phyloP scores from a whole-genome alignment of 1,140 invertebrate genomes.

The Tetramorium alpestre region DNA sequence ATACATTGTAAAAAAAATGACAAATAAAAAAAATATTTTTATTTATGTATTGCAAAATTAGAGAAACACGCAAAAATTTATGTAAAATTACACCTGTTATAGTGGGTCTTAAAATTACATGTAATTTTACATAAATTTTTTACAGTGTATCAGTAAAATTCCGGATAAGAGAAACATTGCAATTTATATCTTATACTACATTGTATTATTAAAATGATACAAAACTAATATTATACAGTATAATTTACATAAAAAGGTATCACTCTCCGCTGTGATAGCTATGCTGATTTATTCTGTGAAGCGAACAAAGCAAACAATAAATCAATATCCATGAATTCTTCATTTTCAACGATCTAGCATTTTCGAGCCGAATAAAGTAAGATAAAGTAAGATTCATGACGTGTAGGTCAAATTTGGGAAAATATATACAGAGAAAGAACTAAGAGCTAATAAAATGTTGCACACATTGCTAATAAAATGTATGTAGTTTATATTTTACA shows the following conservation, averaged over 20 bases:
- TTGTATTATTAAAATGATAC: not conserved
- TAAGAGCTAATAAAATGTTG: too few species aligned
- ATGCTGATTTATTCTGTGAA: not conserved
- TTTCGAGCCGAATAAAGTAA: not conserved
- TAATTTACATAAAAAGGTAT: not conserved
- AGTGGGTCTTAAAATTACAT: too few species aligned
- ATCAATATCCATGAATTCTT: not conserved
- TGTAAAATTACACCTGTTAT: too few species aligned
- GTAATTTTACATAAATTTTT: too few species aligned
- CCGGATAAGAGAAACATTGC: not conserved
- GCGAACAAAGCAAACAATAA: not conserved
- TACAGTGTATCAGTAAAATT: not conserved
- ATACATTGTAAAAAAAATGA: too few species aligned
- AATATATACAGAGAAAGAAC: not conserved
- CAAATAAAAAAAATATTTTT: too few species aligned
- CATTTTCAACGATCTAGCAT: not conserved
- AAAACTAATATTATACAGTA: not conserved
- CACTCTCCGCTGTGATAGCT: not conserved
- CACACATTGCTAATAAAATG: not conserved
- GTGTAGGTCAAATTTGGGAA: not conserved
- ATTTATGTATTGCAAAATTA: too few species aligned
- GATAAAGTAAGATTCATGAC: not conserved
- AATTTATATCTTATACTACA: not conserved
- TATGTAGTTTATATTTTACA: constrained; percentile 18
- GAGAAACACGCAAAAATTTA: too few species aligned